Evolutionary conservation across 2,113 vertebrate species (phyloP), one percentile per base, ranked within the genome.

Genomic region (Pollimyrus isidori): DNA sequence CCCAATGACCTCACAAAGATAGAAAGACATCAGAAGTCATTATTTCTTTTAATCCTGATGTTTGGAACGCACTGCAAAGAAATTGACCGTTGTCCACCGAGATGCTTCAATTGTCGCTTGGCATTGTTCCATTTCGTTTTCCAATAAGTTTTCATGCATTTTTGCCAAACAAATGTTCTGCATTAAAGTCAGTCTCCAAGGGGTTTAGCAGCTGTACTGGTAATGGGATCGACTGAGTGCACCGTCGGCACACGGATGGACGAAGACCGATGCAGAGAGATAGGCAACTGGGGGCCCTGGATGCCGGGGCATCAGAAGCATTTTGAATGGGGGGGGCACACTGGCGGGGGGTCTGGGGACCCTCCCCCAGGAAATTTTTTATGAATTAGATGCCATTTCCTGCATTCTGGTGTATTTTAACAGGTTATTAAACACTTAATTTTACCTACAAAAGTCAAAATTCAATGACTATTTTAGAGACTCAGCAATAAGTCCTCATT

Each of bases 281-380:
- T 35, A 84, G 69, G 49, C 84, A 19, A 80, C 52, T 88, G 80
- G 53, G 80, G 82, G 90, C 58, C 58, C 73, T 39, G 73, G 50
- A 52, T 17, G 50, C 15, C 13, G 49, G 11, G 49, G 11, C 49
- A 0, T 50, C 49, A 50, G 49, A 50, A 13, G 11, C 11, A 50
- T 50, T 50, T 50, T 50, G 49, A 50, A 50, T 50, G 49, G 13
- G 49, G 49, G 49, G 49, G 11, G 9, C 49, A 50, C 11, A 13
- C 49, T 50, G 11, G 49, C 49, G 3, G 49, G 49, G 11, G 11
- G 49, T 50, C 49, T 13, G 49, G 49, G 49, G 49, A 50, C 49
- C 49, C 11, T 50, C 49, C 49, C 49, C 11, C 11, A 50, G 49
- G 13, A 50, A 13, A 0, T 13, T 13, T 50, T 50, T 50, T 3